Evolutionary conservation across 2,888 invertebrate species (phyloP), one percentile per base, ranked within the genome.

Genomic region (Mythimna ferrago): DNA sequence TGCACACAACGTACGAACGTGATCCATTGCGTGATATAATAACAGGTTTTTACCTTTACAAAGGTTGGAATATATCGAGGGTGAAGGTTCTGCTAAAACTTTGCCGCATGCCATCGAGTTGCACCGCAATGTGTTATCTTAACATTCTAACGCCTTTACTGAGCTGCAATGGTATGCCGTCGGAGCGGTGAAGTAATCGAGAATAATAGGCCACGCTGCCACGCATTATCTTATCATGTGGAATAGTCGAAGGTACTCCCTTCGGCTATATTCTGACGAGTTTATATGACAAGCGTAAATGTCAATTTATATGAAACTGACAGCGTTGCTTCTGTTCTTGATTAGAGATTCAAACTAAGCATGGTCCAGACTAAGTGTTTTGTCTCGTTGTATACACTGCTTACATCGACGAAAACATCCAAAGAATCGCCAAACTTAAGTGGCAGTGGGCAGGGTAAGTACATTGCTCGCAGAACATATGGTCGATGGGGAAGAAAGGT

Each of bases 1-100:
- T 32, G 53, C 60, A 82, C 66, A 78, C 53, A 78, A 78, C n/a
- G 56, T 54, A 53, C 53, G 14, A 60, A 71, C 56, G 35, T 78
- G 82, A 73, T 82, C 57, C 69, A 64, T 70, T 80, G 82, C 73
- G 57, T 70, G 80, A 82, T 82, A 73, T 9, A 44, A 66, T 69
- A 81, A 78, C 82, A 70, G 66, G 78, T 81, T 82, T 67, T 62
- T 32, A 80, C 21, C 56, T 66, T 38, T 71, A 69, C 48, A 67
- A 67, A 60, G 75, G 14, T 51, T 10, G 2, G 26, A 51, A 41
- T 68, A 69, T 38, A 57, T 63, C 38, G 10, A 54, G 57, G 56
- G 51, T 9, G 38, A 61, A 48, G 48, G 56, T 54, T 58, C 66
- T 35, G 67, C 35, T 79, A 54, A 62, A 73, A 72, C 14, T 72